Conservation (phyloP, 2,888 invertebrate genomes). For the Netelia inedita region DNA sequence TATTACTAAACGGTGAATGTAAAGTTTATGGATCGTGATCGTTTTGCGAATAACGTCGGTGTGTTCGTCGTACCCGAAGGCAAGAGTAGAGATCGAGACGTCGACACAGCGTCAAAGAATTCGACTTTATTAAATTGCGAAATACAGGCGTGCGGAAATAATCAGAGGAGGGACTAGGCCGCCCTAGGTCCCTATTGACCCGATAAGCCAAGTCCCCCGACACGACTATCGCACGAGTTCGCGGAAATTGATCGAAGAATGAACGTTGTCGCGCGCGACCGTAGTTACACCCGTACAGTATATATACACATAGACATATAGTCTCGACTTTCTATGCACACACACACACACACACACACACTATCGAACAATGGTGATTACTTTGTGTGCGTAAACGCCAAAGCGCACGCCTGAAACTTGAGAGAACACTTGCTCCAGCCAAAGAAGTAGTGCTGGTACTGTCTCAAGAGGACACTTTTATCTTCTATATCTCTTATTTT, state of each 20-base stretch:
- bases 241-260: constrained; percentile 61
- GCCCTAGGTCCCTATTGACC: constrained; percentile 63
- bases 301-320: background rate
- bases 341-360: background rate
- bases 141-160: background rate
- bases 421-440: constrained; percentile 33
- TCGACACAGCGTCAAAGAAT: background rate
- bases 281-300: constrained; percentile 19
- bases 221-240: constrained; percentile 36
- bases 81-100: background rate
- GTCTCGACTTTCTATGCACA: background rate
- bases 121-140: constrained; percentile 15
- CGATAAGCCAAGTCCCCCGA: constrained; percentile 60
- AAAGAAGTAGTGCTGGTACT: background rate
- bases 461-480: constrained; percentile 9
- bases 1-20: too few species aligned
- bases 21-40: background rate
- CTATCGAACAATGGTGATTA: background rate
- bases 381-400: constrained; percentile 28
- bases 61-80: background rate
- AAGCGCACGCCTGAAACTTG: constrained; percentile 48
- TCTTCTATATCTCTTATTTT: background rate
- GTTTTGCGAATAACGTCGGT: background rate
- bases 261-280: constrained; percentile 29
- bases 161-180: constrained; percentile 53